Evolutionary conservation across 2,113 vertebrate genomes (phyloP).

Genomic region (Cryptoleucopteryx plumbea): DNA sequence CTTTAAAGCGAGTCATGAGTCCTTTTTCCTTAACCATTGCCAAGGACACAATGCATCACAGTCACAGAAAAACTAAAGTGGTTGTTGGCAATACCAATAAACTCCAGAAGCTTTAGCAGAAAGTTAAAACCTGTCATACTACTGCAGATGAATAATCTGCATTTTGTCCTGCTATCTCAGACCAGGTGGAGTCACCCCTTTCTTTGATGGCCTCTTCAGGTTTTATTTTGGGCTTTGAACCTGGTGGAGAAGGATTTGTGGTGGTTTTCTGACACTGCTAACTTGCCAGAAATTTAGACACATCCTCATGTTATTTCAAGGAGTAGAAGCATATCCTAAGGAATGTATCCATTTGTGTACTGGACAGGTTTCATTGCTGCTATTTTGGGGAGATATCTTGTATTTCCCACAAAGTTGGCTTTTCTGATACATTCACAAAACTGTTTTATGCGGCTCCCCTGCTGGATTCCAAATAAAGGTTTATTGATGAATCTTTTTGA

Average conservation of each 20-base stretch:
- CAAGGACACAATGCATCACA: conserved; percentile 21
- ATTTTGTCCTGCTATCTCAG: neutral
- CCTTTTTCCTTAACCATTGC: neutral
- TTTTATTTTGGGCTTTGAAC: neutral
- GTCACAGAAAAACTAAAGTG: neutral
- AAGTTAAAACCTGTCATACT: neutral
- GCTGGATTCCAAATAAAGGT: neutral
- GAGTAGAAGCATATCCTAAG: neutral
- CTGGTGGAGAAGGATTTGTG: neutral
- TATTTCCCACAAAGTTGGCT: neutral
- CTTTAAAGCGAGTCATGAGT: neutral
- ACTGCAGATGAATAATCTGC: neutral
- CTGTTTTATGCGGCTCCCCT: neutral
- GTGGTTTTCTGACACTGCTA: neutral
- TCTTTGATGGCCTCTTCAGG: neutral
- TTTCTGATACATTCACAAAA: neutral
- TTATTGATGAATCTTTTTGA: neutral
- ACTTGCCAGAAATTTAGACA: neutral
- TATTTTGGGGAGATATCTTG: neutral
- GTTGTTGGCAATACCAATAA: neutral
- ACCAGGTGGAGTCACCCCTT: neutral
- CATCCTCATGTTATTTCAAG: neutral
- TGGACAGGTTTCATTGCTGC: neutral
- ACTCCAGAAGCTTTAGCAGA: neutral
- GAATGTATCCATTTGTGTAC: neutral